Evolutionary conservation across 2,797 vertebrate genomes (phyloP), one percentile per base, ranked within the genome.

Genomic region (Sebastes miniatus): DNA sequence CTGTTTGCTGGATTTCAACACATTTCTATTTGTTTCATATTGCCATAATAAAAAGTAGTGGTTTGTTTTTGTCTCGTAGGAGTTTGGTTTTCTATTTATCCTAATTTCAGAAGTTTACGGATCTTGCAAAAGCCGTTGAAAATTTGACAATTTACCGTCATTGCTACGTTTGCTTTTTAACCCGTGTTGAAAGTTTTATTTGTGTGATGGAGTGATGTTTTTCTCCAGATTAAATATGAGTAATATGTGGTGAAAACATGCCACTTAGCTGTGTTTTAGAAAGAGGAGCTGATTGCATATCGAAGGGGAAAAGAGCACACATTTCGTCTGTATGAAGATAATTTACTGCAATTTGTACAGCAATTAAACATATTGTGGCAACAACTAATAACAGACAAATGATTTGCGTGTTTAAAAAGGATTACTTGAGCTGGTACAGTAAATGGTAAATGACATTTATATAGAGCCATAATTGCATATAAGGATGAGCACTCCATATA

Each of bases 101-200:
- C 54, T 25, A 56, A 85, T 82, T 81, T 64, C 66, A 76, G 63
- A 68, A 24, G 32, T 73, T 77, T 73, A 76, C 11, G 39, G 58
- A 76, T 74, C 13, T 78, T 56, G 54, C 39, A 64, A 84, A 74
- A 43, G 3, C 9, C 4, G 4, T 56, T 16, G 5, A 71, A 75
- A 64, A 68, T 12, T 20, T 50, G 22, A 82, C 74, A 73, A 82
- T 47, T 18, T 24, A 39, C 22, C 6, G 5, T 22, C 4, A 8
- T 69, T 56, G 32, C 32, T 43, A 24, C 7, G 24, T 5, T 57
- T 58, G 39, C 1, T 52, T 54, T 68, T n/a, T 0, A 12, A 14
- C 16, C 57, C 52, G 16, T n/a, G 7, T 71, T 77, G n/a, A 50
- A 24, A 31, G 34, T 54, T 77, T 66, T 20, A 56, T 52, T 65